These are phyloP conservation scores for Uromys caudimaculatus DNA, from an alignment of 2,797 vertebrate species.

Conservation along the genomic window DNA sequence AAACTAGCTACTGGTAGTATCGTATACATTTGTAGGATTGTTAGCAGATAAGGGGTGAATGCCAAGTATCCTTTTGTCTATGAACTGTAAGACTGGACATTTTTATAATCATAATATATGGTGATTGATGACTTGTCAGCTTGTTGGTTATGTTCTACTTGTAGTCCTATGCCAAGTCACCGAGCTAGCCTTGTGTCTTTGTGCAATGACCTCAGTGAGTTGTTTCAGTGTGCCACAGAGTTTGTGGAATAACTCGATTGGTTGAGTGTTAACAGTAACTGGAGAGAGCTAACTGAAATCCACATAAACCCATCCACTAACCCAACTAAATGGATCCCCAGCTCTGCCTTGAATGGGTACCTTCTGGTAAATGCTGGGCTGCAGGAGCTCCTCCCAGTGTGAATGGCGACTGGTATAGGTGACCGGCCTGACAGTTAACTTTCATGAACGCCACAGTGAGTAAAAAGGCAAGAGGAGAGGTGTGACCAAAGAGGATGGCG, in stretches of 20 bases:
- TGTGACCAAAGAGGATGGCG: neutral
- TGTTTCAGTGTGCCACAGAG: neutral
- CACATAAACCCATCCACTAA: neutral
- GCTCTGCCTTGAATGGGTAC: neutral
- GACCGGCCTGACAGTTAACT: neutral
- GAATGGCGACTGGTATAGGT: neutral
- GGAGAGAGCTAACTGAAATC: neutral
- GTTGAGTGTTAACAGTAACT: neutral
- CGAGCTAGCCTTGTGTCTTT: neutral
- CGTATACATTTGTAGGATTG: neutral
- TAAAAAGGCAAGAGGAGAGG: neutral
- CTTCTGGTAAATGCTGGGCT: neutral
- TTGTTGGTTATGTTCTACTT: neutral
- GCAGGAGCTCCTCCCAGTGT: fast-evolving
- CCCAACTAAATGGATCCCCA: neutral
- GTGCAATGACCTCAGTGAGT: neutral
- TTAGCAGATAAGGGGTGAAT: neutral
- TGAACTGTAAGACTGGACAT: neutral
- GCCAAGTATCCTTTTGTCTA: neutral
- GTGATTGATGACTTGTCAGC: neutral
- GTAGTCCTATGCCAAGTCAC: neutral
- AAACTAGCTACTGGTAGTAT: neutral
- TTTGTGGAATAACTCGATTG: neutral
- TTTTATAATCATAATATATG: neutral
- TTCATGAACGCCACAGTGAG: neutral